Evolutionary conservation across 1,140 invertebrate species (phyloP).

Genomic region (Zaprionus kolodkinae): DNA sequence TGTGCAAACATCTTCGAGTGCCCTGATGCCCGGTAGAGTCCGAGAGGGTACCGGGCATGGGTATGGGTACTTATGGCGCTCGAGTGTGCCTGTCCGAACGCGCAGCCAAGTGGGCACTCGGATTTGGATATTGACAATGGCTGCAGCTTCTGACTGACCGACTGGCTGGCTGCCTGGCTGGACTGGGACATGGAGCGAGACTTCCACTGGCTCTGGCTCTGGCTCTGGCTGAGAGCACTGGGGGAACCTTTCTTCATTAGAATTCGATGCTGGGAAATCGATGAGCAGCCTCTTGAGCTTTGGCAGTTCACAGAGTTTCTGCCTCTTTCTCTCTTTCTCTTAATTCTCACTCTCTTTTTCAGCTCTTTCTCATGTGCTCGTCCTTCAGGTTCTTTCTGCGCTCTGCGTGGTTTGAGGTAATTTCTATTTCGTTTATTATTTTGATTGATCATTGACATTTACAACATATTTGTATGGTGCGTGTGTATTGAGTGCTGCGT

Average conservation of each 20-base stretch:
- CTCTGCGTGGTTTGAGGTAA: conserved; percentile 23
- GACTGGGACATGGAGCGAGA: background rate
- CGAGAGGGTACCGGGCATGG: conserved; percentile 37
- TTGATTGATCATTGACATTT: conserved; percentile 83
- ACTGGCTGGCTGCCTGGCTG: background rate
- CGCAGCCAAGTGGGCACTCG: conserved; percentile 76
- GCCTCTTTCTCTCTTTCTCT: background rate
- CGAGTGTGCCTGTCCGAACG: conserved; percentile 74
- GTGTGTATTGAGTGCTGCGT: conserved; percentile 20
- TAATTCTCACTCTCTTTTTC: background rate
- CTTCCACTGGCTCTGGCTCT: too few species aligned
- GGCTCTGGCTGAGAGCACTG: too few species aligned
- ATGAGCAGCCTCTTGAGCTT: conserved; percentile 55
- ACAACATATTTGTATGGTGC: conserved; percentile 75
- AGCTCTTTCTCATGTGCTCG: background rate
- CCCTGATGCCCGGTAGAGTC: conserved; percentile 9
- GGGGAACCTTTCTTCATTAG: conserved; percentile 65
- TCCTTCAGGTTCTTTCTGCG: conserved; percentile 1
- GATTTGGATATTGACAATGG: conserved; percentile 76
- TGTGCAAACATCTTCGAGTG: conserved; percentile 78
- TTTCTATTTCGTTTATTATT: conserved; percentile 39
- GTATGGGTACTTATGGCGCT: conserved; percentile 74
- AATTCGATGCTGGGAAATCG: conserved; percentile 71
- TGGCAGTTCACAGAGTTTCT: conserved; percentile 42
- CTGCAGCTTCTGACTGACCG: conserved; percentile 44